Evolutionary conservation across 2,113 vertebrate genomes (phyloP), one percentile per base, ranked within the genome.

Genomic region (Marcusenius ussheri): DNA sequence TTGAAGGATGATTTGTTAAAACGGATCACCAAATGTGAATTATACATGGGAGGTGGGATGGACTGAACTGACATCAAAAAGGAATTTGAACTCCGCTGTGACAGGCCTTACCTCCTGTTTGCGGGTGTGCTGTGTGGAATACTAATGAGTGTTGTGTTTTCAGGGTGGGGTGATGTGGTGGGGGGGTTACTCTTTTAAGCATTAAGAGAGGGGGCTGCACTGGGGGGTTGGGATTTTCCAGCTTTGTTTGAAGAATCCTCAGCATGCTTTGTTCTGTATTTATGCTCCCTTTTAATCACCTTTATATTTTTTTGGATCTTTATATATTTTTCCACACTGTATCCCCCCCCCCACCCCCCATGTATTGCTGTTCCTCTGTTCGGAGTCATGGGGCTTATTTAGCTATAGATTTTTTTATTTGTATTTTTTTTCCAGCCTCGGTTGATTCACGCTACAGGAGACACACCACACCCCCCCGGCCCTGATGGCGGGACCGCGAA

Each of bases 81-180:
- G 56, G 88, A 90, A 56, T 87, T 62, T 89, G 91, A 87, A 89
- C 77, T 91, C 66, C 83, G 77, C 91, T 62, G 62, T 47, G 87
- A 31, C 66, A 86, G 50, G 47, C 24, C 89, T 77, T 88, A 62
- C 88, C 88, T 86, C 84, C 90, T 86, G 87, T 91, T 83, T 84
- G 83, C 89, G 74, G 56, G 70, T 46, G 83, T 88, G 80, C 87
- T 89, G 90, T 90, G 91, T 58, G 74, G 89, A 89, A 91, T 90
- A 91, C 90, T 89, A 90, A 91, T 92, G 88, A 88, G 84, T 51
- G 17, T 84, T 83, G 88, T 90, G 88, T 88, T 91, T 77, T 77
- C 70, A 17, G 45, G 89, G 83, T 90, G 87, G 90, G 50, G 50
- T 51, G 50, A 17, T 21, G 53, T 21, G 53, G 49, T 50, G 49